These are phyloP conservation scores for Eurois occulta DNA, from an alignment of 2,888 invertebrate species.

Conservation along the genomic window DNA sequence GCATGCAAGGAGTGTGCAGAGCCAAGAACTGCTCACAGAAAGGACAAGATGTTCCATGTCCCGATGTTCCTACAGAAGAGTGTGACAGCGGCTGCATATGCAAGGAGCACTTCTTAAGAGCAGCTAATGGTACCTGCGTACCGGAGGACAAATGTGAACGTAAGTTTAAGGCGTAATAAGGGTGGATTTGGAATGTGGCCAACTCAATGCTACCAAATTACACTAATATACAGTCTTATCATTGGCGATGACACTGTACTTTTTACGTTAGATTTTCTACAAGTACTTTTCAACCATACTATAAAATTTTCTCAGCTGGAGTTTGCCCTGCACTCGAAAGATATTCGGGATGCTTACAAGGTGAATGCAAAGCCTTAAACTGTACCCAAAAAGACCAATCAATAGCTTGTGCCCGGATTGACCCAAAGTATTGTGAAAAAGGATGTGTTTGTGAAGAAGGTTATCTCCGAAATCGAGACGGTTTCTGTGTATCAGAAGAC, in stretches of 20 bases:
- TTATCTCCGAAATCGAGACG: constrained; percentile 43
- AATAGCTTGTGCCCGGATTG: constrained; percentile 52
- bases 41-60: constrained; percentile 50
- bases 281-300: background rate
- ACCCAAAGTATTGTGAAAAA: constrained; percentile 27
- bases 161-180: constrained; percentile 4
- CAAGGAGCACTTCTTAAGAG: constrained; percentile 50
- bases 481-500: constrained; percentile 42
- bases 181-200: background rate
- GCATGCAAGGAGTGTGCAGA: constrained; percentile 59
- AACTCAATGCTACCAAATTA: background rate
- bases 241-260: too few species aligned
- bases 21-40: constrained; percentile 46
- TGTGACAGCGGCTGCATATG: constrained; percentile 56
- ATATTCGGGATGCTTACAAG: constrained; percentile 64
- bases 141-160: constrained; percentile 47
- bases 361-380: constrained; percentile 62
- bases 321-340: constrained; percentile 58
- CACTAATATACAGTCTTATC: background rate
- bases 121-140: constrained; percentile 40
- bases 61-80: constrained; percentile 21
- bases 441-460: constrained; percentile 55
- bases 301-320: constrained; percentile 49
- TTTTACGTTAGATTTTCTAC: background rate
- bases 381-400: constrained; percentile 60